Evolutionary conservation across 2,888 invertebrate genomes (phyloP).

Genomic region (Elegia similella): DNA sequence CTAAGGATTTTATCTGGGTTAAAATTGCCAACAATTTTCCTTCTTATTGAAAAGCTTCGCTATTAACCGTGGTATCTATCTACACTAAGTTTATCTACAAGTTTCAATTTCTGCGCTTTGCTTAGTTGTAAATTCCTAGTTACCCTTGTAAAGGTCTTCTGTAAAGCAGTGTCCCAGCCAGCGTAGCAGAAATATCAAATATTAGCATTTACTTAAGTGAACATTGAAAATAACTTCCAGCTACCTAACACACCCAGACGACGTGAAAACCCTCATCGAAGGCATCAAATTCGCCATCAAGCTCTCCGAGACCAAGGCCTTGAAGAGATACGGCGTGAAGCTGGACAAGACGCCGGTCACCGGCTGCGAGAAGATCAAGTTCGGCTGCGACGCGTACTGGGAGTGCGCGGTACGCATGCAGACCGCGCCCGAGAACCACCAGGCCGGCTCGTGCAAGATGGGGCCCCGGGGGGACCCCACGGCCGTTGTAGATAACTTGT

Average conservation of each 20-base stretch:
- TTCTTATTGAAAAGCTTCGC: too few relatives aligned
- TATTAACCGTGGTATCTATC: too few relatives aligned
- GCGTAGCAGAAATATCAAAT: too few relatives aligned
- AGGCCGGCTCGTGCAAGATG: slow-evolving; percentile 92
- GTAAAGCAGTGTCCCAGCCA: too few relatives aligned
- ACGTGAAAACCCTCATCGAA: slow-evolving; percentile 89
- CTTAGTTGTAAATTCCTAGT: too few relatives aligned
- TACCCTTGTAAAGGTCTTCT: too few relatives aligned
- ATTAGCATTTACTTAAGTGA: too few relatives aligned
- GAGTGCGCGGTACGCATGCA: slow-evolving; percentile 88
- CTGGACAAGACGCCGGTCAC: slow-evolving; percentile 86
- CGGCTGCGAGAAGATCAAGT: slow-evolving; percentile 88
- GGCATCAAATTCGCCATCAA: slow-evolving; percentile 90
- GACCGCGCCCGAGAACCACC: slow-evolving; percentile 92
- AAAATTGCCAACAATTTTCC: too few relatives aligned
- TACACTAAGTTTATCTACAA: too few relatives aligned
- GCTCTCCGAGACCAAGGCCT: slow-evolving; percentile 85
- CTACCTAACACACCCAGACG: slow-evolving; percentile 88
- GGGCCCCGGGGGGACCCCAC: slow-evolving; percentile 86
- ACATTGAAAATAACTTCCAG: too few relatives aligned
- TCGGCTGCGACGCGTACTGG: slow-evolving; percentile 90
- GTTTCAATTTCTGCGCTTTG: too few relatives aligned
- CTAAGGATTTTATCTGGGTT: too few relatives aligned
- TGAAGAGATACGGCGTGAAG: slow-evolving; percentile 85
- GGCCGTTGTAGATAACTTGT: slow-evolving; percentile 87